Evolutionary conservation across 2,888 invertebrate genomes (phyloP).

Genomic region (Cynaeus angustus): DNA sequence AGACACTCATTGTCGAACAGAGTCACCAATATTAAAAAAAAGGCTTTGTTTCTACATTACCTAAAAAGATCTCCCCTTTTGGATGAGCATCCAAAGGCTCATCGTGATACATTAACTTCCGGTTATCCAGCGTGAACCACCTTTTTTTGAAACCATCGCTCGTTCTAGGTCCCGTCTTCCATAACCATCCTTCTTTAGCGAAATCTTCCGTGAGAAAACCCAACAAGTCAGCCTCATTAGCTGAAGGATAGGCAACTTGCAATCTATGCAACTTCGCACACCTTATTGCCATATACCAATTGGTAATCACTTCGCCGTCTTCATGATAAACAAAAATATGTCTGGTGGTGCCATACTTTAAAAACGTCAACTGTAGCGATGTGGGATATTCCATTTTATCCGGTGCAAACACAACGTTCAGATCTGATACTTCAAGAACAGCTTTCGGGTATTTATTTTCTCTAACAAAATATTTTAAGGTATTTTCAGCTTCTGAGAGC

Average conservation of each 20-base stretch:
- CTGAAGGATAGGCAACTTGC: slow-evolving; percentile 88
- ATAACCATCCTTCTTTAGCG: slow-evolving; percentile 89
- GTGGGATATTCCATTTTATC: slow-evolving; percentile 81
- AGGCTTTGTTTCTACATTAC: too few relatives aligned
- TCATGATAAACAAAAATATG: slow-evolving; percentile 92
- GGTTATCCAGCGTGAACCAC: slow-evolving; percentile 92
- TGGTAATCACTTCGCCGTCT: slow-evolving; percentile 87
- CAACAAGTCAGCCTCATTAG: slow-evolving; percentile 81
- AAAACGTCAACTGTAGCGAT: slow-evolving; percentile 88
- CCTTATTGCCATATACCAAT: slow-evolving; percentile 81
- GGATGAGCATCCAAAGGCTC: slow-evolving; percentile 91
- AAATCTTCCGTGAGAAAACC: slow-evolving; percentile 87
- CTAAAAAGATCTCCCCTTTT: slow-evolving; percentile 92
- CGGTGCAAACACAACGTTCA: slow-evolving; percentile 90
- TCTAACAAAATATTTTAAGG: slow-evolving; percentile 84
- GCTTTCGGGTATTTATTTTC: slow-evolving; percentile 89
- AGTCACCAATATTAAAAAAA: too few relatives aligned
- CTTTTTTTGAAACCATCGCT: slow-evolving; percentile 88
- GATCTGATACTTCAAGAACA: slow-evolving; percentile 83
- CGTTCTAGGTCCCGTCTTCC: slow-evolving; percentile 90
- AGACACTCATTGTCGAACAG: too few relatives aligned
- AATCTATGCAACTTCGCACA: slow-evolving; percentile 89
- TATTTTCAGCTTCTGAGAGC: slow-evolving; percentile 86
- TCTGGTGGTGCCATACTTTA: slow-evolving; percentile 89
- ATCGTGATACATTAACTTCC: slow-evolving; percentile 95